phyloP scores from a whole-genome alignment of 2,888 invertebrate species.

The Aphodius sticticus region DNA sequence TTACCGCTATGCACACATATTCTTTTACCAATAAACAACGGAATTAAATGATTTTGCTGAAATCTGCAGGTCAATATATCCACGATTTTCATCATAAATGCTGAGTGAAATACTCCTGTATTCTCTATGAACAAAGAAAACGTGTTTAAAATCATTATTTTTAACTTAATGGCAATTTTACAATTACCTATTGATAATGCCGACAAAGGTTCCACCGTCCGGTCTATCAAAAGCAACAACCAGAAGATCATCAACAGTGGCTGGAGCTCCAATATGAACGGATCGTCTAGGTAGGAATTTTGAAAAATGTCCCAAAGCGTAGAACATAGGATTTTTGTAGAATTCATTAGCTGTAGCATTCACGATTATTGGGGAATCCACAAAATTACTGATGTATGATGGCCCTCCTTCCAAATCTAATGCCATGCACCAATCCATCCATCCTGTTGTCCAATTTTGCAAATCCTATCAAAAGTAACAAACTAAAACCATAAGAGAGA shows the following conservation, averaged over 20 bases:
- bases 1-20: background rate
- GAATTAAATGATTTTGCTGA: conserved; percentile 28
- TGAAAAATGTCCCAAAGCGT: conserved; percentile 78
- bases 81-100: conserved; percentile 6
- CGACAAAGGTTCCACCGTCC: conserved; percentile 61
- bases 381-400: conserved; percentile 76
- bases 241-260: conserved; percentile 47
- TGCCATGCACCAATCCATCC: conserved; percentile 90
- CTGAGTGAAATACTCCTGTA: background rate
- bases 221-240: conserved; percentile 64
- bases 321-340: conserved; percentile 87
- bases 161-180: background rate
- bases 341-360: conserved; percentile 70
- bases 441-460: conserved; percentile 77
- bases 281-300: conserved; percentile 71
- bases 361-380: conserved; percentile 79
- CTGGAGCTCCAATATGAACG: conserved; percentile 47
- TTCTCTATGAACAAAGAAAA: conserved; percentile 10
- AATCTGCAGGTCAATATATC: conserved; percentile 16
- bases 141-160: background rate
- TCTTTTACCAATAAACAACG: conserved; percentile 26
- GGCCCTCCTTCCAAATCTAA: conserved; percentile 78
- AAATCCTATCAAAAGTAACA: conserved; percentile 64
- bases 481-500: background rate
- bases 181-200: conserved; percentile 66